Base-by-base conservation (phyloP, 2,888 invertebrate species). In the Xylota sylvarum region DNA sequence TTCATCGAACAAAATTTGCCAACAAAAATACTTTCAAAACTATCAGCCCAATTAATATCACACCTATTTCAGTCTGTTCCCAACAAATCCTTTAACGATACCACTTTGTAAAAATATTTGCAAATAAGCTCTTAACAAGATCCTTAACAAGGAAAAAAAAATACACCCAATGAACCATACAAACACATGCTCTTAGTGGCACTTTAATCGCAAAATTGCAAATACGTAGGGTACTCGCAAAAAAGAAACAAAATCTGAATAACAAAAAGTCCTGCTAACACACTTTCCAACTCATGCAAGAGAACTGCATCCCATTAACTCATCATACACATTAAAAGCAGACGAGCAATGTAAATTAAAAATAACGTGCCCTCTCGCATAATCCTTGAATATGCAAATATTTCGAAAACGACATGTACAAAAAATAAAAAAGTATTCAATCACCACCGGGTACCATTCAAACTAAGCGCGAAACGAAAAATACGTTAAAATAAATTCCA, bases 71-170 rank as follows among this genome's bases (percentile, higher is more conserved):
- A 5, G 1, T 46, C 5, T 46, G 17, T 9, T 46, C 17, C 17
- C 50, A 23, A 27, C 27, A 17, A 35, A 56, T 7, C 32, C 35
- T 14, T n/a, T n/a, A 5, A 4, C 40, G 40, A 60, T 1, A 19
- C 10, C 46, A 46, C 2, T 32, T 46, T 7, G n/a, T n/a, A 56
- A 23, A 58, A 35, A 32, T 19, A 72, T 64, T 56, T 46, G 12
- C 73, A 82, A 85, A 86, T 82, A 86, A 86, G 82, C 78, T 30
- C 77, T 78, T 86, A 86, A 86, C 86, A 82, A 86, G 86, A 60
- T 72, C 77, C 86, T 86, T 86, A 77, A 86, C 85, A 81, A 67
- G 67, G 17, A 48, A 56, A 64, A 65, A 67, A 17, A 50, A 37
- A 76, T n/a, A 50, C 73, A 79, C 23, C 19, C 67, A 86, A 86